Conservation (phyloP, 1,140 invertebrate genomes). For the Lepidurus packardi region DNA sequence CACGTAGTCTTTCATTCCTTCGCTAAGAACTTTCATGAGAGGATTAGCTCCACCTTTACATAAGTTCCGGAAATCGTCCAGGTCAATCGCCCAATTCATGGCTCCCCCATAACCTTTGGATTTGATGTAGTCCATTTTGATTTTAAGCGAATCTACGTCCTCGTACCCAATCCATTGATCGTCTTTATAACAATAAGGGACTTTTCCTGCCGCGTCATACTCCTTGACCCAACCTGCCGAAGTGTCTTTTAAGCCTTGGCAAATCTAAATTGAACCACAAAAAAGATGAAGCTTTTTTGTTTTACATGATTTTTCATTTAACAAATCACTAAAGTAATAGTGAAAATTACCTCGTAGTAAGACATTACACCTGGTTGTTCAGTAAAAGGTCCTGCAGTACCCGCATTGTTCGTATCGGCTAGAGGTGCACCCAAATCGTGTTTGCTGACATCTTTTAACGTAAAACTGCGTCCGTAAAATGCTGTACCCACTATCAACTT, state of each 20-base stretch:
- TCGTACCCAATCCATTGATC: slow-evolving; percentile 92
- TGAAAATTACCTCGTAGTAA: slow-evolving; percentile 63
- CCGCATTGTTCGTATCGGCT: slow-evolving; percentile 67
- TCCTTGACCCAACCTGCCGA: slow-evolving; percentile 67
- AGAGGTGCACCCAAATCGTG: slow-evolving; percentile 72
- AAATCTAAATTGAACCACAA: slow-evolving; percentile 55
- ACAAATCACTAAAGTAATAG: too few species aligned
- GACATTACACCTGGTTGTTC: slow-evolving; percentile 75
- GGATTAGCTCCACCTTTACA: slow-evolving; percentile 19
- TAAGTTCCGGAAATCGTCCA: slow-evolving; percentile 32
- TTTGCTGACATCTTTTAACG: slow-evolving; percentile 66
- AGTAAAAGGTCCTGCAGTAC: slow-evolving; percentile 73
- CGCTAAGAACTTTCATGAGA: slow-evolving; percentile 26
- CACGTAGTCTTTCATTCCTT: slow-evolving; percentile 32
- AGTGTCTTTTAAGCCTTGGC: slow-evolving; percentile 60
- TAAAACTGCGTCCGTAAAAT: slow-evolving; percentile 77
- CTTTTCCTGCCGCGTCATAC: slow-evolving; percentile 73
- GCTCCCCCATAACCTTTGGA: slow-evolving; percentile 73
- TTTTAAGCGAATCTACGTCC: slow-evolving; percentile 65
- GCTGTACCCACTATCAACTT: slow-evolving; percentile 83
- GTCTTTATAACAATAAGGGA: slow-evolving; percentile 55
- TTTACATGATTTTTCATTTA: background rate
- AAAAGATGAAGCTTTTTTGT: background rate
- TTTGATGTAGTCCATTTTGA: slow-evolving; percentile 82
- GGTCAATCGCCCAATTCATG: slow-evolving; percentile 65